These are phyloP conservation scores for Ericerus pela DNA, from an alignment of 1,140 invertebrate genomes.

Conservation along the genomic window DNA sequence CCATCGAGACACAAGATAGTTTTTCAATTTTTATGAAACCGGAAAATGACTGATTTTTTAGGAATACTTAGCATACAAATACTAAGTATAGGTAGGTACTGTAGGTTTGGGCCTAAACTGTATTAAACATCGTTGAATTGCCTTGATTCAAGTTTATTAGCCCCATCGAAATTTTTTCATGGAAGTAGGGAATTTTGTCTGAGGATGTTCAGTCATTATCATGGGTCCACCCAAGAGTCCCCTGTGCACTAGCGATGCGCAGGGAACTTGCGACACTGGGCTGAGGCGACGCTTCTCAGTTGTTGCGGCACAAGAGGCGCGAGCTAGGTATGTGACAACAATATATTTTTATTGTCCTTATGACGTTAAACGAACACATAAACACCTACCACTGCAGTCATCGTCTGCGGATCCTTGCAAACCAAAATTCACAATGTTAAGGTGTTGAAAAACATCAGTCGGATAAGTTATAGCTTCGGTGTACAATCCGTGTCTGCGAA, in stretches of 20 bases:
- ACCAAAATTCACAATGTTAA: not conserved
- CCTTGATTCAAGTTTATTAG: not conserved
- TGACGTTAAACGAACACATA: no score
- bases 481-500: slow-evolving; percentile 14
- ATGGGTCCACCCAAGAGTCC: no score
- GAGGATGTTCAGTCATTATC: no score
- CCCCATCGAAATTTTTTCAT: no score
- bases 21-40: no score
- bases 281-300: no score
- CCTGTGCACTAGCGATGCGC: no score
- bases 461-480: slow-evolving; percentile 19
- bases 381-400: not conserved
- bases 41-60: not conserved
- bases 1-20: not conserved
- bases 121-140: not conserved
- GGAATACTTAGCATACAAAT: not conserved
- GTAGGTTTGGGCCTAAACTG: not conserved
- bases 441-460: slow-evolving; percentile 1
- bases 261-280: no score
- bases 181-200: no score
- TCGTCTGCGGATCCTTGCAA: not conserved
- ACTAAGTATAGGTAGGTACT: not conserved
- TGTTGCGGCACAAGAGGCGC: no score
- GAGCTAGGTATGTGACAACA: no score
- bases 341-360: no score